Conservation (phyloP, 2,797 vertebrate species). For the Pristis pectinata region DNA sequence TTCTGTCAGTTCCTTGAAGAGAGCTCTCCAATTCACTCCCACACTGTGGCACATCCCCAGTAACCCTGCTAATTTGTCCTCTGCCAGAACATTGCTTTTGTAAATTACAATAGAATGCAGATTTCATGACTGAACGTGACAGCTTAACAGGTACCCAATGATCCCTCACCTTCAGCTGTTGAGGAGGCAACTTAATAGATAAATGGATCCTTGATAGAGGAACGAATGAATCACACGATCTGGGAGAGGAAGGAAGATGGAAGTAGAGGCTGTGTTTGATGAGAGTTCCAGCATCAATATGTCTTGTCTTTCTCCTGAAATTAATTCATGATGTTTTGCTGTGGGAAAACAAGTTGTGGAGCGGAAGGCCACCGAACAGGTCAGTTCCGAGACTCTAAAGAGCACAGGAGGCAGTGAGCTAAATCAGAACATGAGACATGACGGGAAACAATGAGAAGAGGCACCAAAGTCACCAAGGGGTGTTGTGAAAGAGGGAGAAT, state of each 20-base stretch:
- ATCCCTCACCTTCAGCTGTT: neutral
- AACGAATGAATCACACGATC: neutral
- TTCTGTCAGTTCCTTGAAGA: neutral
- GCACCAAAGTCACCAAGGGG: too few relatives aligned
- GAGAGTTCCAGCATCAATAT: neutral
- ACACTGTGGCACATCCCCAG: neutral
- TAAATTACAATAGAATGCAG: neutral
- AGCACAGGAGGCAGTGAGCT: neutral
- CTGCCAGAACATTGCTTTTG: neutral
- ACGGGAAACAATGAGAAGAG: neutral
- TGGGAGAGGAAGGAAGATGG: neutral
- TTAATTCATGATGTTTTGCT: neutral
- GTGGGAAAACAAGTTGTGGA: neutral
- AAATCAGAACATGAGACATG: neutral
- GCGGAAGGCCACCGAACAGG: neutral
- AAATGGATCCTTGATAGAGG: neutral
- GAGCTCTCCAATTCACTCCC: neutral
- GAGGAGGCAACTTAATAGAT: neutral
- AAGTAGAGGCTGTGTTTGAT: neutral
- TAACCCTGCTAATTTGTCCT: neutral
- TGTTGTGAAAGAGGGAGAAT: too few relatives aligned
- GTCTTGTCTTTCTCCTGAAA: neutral
- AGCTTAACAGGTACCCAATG: neutral
- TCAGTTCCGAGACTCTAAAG: neutral
- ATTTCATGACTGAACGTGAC: neutral